Evolutionary conservation across 2,113 vertebrate genomes (phyloP).

Genomic region (Calypte anna): DNA sequence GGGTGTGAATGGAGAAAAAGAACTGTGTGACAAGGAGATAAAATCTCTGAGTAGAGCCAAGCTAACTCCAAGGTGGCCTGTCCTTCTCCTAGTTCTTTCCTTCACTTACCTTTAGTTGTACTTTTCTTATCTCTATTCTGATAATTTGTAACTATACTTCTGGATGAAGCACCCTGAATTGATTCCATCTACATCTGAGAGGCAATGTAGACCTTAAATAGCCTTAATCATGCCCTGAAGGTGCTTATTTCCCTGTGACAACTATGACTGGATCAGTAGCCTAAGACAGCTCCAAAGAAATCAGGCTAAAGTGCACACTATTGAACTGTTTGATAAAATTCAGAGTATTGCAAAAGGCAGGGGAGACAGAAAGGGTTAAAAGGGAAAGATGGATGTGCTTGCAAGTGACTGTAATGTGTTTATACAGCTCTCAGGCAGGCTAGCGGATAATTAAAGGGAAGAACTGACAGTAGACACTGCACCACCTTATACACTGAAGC

Average conservation of each 20-base stretch:
- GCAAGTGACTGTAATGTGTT: constrained; percentile 37
- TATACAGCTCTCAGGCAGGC: constrained; percentile 45
- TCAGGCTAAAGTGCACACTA: background rate
- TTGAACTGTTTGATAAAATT: background rate
- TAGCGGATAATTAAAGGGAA: constrained; percentile 21
- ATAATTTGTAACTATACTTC: background rate
- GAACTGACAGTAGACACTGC: constrained; percentile 15
- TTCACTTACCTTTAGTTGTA: background rate
- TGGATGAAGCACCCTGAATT: background rate
- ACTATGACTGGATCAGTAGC: background rate
- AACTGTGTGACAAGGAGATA: background rate
- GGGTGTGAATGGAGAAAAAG: background rate
- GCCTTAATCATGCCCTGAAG: background rate
- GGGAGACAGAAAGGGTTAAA: constrained; percentile 37
- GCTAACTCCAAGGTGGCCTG: background rate
- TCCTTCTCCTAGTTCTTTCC: background rate
- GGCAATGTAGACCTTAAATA: background rate
- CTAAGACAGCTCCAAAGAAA: background rate
- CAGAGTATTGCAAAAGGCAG: background rate
- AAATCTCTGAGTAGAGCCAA: background rate
- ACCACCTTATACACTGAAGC: background rate
- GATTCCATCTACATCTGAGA: background rate
- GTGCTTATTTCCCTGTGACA: background rate
- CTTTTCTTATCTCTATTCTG: background rate
- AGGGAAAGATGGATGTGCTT: constrained; percentile 36